A percentile compares a stretch with the other conserved stretches of the same genome.
These are phyloP conservation scores for Poliocrania exsul DNA, from an alignment of 2,797 vertebrate genomes.

Conservation along the genomic window DNA sequence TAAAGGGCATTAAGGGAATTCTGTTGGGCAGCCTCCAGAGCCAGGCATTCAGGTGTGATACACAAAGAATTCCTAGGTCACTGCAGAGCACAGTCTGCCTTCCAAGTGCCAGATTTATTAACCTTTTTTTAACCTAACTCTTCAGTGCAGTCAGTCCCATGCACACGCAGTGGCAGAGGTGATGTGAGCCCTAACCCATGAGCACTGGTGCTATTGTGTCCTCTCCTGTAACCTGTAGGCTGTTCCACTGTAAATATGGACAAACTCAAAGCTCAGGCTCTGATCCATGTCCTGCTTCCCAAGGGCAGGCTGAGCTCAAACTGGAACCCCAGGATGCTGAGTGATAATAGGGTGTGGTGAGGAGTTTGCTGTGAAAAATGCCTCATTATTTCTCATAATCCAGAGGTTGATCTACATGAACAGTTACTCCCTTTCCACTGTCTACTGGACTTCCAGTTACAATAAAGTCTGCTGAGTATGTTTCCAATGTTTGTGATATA, in stretches of 20 bases:
- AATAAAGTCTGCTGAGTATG: conserved; percentile 26
- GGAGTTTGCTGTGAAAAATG: not conserved
- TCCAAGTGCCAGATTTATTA: conserved; percentile 68
- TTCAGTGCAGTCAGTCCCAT: not conserved
- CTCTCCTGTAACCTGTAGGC: conserved; percentile 13
- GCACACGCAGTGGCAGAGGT: conserved; percentile 3
- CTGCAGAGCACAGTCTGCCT: conserved; percentile 60
- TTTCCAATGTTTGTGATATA: conserved; percentile 60
- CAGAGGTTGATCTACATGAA: not conserved
- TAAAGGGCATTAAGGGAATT: not conserved
- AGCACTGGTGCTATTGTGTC: conserved; percentile 67
- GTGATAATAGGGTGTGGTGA: not conserved
- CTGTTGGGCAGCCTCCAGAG: conserved; percentile 18
- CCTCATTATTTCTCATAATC: not conserved
- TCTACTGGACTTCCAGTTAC: conserved; percentile 18
- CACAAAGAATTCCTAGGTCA: conserved; percentile 4
- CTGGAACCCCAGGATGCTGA: not conserved
- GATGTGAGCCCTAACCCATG: not conserved
- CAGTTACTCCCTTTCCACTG: not conserved
- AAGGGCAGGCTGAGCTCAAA: not conserved
- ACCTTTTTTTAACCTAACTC: conserved; percentile 41
- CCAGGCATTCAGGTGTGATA: not conserved
- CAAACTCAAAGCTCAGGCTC: not conserved
- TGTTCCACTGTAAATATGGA: conserved; percentile 32
- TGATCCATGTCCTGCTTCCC: not conserved